Percentiles rank a stretch among this genome's conserved stretches.
Conservation (phyloP, 1,140 invertebrate genomes). For the Cotesia vestalis region DNA sequence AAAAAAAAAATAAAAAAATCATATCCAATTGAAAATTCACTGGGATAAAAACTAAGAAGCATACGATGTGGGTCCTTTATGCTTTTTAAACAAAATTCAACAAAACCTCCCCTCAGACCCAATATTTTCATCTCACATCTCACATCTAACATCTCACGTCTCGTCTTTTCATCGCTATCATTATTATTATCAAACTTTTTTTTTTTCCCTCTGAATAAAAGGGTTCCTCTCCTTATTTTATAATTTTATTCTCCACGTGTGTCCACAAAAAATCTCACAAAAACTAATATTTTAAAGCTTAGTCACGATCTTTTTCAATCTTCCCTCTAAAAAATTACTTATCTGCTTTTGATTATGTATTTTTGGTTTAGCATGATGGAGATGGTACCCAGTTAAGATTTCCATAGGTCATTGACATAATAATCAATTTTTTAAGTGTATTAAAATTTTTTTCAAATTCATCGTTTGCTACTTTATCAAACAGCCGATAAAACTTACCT, state of each 20-base stretch:
- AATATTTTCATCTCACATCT: too few relatives aligned
- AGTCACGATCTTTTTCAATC: slow-evolving; percentile 58
- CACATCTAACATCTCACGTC: too few relatives aligned
- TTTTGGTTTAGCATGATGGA: slow-evolving; percentile 26
- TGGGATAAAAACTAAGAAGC: slow-evolving; percentile 4
- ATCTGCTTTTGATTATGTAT: slow-evolving; percentile 39
- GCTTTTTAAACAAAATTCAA: too few relatives aligned
- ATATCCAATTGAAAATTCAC: slow-evolving; percentile 29
- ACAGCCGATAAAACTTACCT: too few relatives aligned
- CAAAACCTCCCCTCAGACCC: too few relatives aligned
- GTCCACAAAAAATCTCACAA: slow-evolving; percentile 13
- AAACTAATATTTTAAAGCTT: slow-evolving; percentile 64
- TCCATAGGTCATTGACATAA: too few relatives aligned
- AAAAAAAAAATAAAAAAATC: slow-evolving; percentile 21
- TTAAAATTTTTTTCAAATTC: too few relatives aligned
- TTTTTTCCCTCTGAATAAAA: neutral
- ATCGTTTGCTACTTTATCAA: too few relatives aligned
- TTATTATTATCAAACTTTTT: too few relatives aligned
- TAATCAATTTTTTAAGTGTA: too few relatives aligned
- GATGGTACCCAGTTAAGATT: neutral
- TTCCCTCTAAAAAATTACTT: slow-evolving; percentile 48
- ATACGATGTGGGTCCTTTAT: neutral
- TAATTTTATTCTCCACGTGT: neutral
- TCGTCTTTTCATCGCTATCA: too few relatives aligned
- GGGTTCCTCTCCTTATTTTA: neutral